phyloP scores from a whole-genome alignment of 1,140 invertebrate species.

The Teleogryllus occipitalis region DNA sequence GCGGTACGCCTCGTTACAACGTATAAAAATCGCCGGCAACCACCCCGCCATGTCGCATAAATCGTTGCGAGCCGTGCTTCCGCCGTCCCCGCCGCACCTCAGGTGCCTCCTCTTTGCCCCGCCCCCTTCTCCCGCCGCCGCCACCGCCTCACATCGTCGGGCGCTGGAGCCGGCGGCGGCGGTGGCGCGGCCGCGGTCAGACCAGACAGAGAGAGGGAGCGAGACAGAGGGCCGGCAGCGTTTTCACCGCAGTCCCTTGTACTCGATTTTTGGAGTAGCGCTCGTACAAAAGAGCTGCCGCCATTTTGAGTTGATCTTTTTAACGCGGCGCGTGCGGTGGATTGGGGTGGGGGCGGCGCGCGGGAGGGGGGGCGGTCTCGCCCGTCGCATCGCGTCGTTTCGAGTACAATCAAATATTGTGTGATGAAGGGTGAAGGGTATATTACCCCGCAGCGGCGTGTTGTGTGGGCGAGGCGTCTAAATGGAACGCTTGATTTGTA shows the following conservation, averaged over 20 bases:
- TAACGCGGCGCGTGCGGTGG: neutral
- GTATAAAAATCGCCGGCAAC: neutral
- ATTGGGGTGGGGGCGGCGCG: too few relatives aligned
- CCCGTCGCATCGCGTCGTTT: neutral
- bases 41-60: conserved; percentile 2
- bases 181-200: neutral
- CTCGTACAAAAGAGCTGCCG: neutral
- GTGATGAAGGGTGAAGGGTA: neutral
- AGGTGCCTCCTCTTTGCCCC: neutral
- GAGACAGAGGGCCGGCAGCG: neutral
- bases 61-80: neutral
- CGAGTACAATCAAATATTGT: neutral
- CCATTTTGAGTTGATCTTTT: conserved; percentile 5
- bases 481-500: neutral
- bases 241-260: neutral
- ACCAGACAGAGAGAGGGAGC: neutral
- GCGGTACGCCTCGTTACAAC: neutral
- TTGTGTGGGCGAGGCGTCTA: neutral
- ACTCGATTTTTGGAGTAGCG: neutral
- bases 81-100: neutral
- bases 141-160: neutral
- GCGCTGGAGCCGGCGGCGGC: neutral
- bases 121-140: neutral
- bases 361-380: too few relatives aligned
- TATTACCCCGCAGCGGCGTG: neutral